Base-by-base conservation (phyloP, 2,888 invertebrate species). In the Dichetophora obliterata region DNA sequence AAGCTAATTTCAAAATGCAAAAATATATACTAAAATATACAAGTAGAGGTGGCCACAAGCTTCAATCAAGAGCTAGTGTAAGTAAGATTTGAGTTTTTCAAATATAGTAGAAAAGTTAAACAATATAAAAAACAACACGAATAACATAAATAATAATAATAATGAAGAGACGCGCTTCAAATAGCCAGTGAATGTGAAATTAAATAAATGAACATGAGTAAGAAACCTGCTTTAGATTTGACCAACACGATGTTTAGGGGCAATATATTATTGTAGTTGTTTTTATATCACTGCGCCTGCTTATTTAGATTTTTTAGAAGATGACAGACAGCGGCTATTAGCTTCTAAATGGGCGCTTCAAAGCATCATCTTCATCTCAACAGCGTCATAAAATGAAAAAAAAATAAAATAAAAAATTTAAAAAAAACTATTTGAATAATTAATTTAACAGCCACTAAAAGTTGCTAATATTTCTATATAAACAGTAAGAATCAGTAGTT, bases 191-290 rank as follows among this genome's bases (percentile, higher is more conserved):
- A 6, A 16, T 16, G 14, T 43, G 57, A 68, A 59, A 31, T 16
- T 31, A 31, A 31, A 22, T 8, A 37, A 5, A 50, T 48, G 34
- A 59, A 73, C 80, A 82, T 86, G 86, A 86, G 84, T 85, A 86
- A 86, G 83, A 84, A 85, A 86, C 85, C 84, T 84, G 85, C 80
- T 78, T 11, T 69, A 74, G 50, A 48, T 61, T 27, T 59, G 57
- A 63, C 31, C 24, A 59, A 9, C 57, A 59, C 57, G 24, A 19
- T 54, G 54, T 54, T 34, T n/a, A 52, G 27, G 16, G 9, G 61
- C 24, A 48, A 54, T 11, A 37, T 57, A 50, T 34, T 73, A 31
- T 22, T 50, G 63, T 52, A 65, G 48, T 31, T 31, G 22, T 27
- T 19, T n/a, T n/a, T n/a, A n/a, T n/a, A n/a, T n/a, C n/a, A 19